Conservation (phyloP, 2,888 invertebrate genomes). For the Pseudococcus jackbeardsleyi region DNA sequence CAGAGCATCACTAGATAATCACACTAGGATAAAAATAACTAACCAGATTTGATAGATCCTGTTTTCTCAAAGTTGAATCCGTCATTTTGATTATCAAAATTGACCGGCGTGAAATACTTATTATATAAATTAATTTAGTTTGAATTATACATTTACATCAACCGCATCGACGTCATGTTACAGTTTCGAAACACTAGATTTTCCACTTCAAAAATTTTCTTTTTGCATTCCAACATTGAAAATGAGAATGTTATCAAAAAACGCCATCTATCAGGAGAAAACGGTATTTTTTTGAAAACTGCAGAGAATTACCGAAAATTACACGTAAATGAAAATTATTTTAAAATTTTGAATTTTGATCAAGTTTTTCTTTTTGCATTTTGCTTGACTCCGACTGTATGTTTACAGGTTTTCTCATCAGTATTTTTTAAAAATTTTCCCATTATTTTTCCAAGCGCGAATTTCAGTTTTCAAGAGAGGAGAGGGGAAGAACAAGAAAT, state of each 20-base stretch:
- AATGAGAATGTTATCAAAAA: neutral
- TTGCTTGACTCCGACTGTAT: too few relatives aligned
- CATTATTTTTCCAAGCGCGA: too few relatives aligned
- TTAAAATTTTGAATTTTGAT: too few relatives aligned
- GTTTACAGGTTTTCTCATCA: too few relatives aligned
- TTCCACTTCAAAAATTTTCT: neutral
- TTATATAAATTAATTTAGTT: neutral
- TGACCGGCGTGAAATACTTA: slow-evolving; percentile 4
- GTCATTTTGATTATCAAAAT: slow-evolving; percentile 30
- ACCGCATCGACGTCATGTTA: slow-evolving; percentile 28
- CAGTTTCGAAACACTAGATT: neutral
- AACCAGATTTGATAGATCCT: slow-evolving; percentile 57
- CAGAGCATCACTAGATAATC: neutral
- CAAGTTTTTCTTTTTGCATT: too few relatives aligned
- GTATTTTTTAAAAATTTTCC: too few relatives aligned
- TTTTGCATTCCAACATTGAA: neutral
- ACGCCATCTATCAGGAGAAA: neutral
- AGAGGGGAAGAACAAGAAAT: too few relatives aligned
- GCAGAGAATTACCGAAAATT: too few relatives aligned
- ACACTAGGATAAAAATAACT: slow-evolving; percentile 17
- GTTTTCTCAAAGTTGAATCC: slow-evolving; percentile 53
- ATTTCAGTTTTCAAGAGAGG: too few relatives aligned
- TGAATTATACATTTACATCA: neutral
- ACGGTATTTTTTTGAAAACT: too few relatives aligned
- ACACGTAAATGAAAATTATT: too few relatives aligned